Evolutionary conservation across 2,797 vertebrate genomes (phyloP).

Genomic region (Prunella strophiata): DNA sequence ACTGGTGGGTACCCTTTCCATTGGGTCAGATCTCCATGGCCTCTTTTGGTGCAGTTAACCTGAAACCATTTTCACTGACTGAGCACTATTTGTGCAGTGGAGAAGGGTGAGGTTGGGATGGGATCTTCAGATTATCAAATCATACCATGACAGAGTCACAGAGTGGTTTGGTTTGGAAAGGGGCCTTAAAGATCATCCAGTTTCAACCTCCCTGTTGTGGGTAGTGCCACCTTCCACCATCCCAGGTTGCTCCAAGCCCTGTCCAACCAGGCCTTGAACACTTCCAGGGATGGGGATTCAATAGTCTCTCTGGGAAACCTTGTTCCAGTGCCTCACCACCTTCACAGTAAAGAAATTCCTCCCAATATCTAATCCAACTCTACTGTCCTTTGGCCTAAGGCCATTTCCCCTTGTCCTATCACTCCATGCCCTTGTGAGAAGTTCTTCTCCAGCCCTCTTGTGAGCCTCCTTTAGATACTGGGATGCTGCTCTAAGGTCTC

Average conservation of each 20-base stretch:
- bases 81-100: background rate
- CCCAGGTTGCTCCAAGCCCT: background rate
- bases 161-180: background rate
- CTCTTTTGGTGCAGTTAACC: background rate
- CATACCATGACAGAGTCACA: background rate
- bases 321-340: background rate
- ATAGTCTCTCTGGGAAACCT: background rate
- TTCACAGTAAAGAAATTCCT: background rate
- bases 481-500: background rate
- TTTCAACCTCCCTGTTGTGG: background rate
- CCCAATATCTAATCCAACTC: background rate
- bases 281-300: background rate
- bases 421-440: background rate
- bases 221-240: background rate
- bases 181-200: background rate
- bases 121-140: background rate
- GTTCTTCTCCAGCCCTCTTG: background rate
- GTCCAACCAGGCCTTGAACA: fast-evolving
- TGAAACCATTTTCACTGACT: background rate
- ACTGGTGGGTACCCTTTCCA: background rate
- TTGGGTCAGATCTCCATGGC: background rate
- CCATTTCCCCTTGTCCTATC: background rate
- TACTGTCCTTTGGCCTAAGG: background rate
- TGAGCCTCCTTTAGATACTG: background rate
- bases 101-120: background rate